phyloP scores from a whole-genome alignment of 2,113 vertebrate species.

The western clawed frog (Xenopus tropicalis) region UCB_Xtro_10.0 CM004443.2:157428001-157428500 shows the following conservation, averaged over 20 bases:
- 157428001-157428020: slow-evolving; percentile 3
- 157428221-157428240: slow-evolving; percentile 23
- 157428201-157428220: slow-evolving; percentile 15
- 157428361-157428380: too few species aligned
- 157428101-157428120: not conserved
- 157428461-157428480: too few species aligned
- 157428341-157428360: too few species aligned
- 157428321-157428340: too few species aligned
- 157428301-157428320: not conserved
- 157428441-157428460: too few species aligned
- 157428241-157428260: not conserved
- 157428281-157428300: too few species aligned
- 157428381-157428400: too few species aligned
- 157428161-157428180: slow-evolving; percentile 25
- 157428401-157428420: too few species aligned
- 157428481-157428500: too few species aligned
- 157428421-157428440: too few species aligned
- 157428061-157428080: slow-evolving; percentile 8
- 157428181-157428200: slow-evolving; percentile 8
- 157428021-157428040: slow-evolving; percentile 1
- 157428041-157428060: slow-evolving; percentile 40
- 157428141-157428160: slow-evolving; percentile 25
- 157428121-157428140: slow-evolving; percentile 29
- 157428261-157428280: too few species aligned
- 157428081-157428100: slow-evolving; percentile 26